A percentile compares a stretch with the other conserved stretches of the same genome.
These are phyloP conservation scores for Prionace glauca DNA, from an alignment of 2,797 vertebrate species.

Conservation along the genomic window DNA sequence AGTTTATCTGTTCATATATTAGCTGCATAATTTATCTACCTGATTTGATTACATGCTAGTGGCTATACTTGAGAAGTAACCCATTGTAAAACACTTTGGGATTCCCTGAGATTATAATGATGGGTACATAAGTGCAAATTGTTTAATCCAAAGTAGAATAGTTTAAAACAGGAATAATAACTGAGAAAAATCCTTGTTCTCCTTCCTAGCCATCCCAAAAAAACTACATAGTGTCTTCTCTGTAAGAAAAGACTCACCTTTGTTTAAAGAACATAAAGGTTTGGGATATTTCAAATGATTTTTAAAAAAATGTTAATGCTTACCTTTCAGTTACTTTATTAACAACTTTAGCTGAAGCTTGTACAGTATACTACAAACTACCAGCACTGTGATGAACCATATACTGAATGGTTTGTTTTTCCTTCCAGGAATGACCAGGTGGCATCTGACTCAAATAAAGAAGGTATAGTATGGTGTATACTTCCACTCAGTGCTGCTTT, in stretches of 20 bases:
- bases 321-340: not conserved
- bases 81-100: not conserved
- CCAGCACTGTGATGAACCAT: not conserved
- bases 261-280: not conserved
- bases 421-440: slow-evolving; percentile 12
- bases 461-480: not conserved
- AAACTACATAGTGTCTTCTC: not conserved
- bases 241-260: not conserved
- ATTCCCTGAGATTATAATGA: not conserved
- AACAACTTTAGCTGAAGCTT: not conserved
- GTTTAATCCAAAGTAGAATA: not conserved
- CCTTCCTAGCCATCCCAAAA: not conserved
- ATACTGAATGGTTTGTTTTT: not conserved
- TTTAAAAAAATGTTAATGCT: not conserved
- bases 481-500: not conserved
- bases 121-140: not conserved
- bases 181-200: not conserved
- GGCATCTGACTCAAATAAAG: not conserved
- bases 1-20: not conserved
- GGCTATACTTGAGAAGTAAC: not conserved
- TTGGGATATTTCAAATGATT: not conserved
- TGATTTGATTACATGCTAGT: not conserved
- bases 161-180: not conserved
- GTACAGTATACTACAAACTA: not conserved
- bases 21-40: not conserved